Evolutionary conservation across 2,888 invertebrate genomes (phyloP).

Genomic region (Macropis europaea): DNA sequence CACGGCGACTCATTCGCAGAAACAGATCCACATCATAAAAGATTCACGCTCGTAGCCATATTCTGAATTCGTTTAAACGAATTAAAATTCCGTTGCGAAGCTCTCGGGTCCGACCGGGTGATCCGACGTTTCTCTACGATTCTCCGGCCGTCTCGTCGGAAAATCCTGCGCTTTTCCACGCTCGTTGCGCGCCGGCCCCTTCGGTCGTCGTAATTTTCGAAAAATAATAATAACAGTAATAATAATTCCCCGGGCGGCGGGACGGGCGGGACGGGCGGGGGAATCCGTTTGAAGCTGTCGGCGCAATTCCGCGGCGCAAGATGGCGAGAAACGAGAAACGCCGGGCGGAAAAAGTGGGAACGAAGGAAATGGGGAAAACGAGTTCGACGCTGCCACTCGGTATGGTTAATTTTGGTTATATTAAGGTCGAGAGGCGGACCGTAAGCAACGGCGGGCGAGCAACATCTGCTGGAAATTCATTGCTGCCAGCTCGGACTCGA

Average conservation of each 20-base stretch:
- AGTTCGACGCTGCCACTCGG: conserved; percentile 48
- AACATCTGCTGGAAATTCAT: conserved; percentile 63
- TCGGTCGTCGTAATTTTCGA: conserved; percentile 20
- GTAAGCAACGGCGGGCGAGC: conserved; percentile 65
- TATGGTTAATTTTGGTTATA: conserved; percentile 67
- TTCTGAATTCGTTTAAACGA: too few relatives aligned
- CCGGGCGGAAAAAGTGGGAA: conserved; percentile 8
- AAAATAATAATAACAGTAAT: too few relatives aligned
- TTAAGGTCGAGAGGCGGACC: conserved; percentile 62
- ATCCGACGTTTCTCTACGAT: too few relatives aligned
- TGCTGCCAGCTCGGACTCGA: conserved; percentile 41
- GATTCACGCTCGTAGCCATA: too few relatives aligned
- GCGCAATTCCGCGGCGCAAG: conserved; percentile 49
- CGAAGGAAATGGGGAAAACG: conserved; percentile 24
- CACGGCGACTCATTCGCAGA: too few relatives aligned
- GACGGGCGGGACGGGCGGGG: too few relatives aligned
- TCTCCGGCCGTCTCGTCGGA: too few relatives aligned
- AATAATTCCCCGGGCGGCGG: conserved; percentile 32
- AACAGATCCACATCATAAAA: too few relatives aligned
- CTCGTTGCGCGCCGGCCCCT: not conserved
- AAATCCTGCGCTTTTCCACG: not conserved
- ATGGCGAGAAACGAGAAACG: conserved; percentile 33
- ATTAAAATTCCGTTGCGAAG: too few relatives aligned
- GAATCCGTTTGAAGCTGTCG: conserved; percentile 14
- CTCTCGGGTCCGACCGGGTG: too few relatives aligned